These are phyloP conservation scores for Drosophila atripex DNA, from an alignment of 2,888 invertebrate species.

Conservation along the genomic window DNA sequence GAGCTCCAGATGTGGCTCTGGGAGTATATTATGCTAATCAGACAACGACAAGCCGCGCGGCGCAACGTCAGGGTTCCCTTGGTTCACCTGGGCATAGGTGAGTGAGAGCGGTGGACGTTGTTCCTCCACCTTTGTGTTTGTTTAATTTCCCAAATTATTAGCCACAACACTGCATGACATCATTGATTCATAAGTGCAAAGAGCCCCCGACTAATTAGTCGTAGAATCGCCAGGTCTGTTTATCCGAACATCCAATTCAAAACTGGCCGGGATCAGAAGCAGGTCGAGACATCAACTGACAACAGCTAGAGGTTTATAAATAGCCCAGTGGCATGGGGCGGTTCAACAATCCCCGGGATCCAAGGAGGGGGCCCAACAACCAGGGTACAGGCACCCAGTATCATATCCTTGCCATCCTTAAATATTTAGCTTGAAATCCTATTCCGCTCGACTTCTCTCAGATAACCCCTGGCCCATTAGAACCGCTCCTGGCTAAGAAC, in stretches of 20 bases:
- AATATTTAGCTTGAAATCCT: too few species aligned
- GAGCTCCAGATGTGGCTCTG: slow-evolving; percentile 76
- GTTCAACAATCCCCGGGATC: slow-evolving; percentile 19
- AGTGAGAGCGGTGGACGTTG: slow-evolving; percentile 40
- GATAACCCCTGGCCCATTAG: slow-evolving; percentile 13
- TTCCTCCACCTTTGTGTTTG: slow-evolving; percentile 1
- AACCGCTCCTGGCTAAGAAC: slow-evolving; percentile 29
- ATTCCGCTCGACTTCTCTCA: neutral
- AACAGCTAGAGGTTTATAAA: slow-evolving; percentile 78
- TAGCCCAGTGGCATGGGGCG: slow-evolving; percentile 48
- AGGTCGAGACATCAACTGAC: slow-evolving; percentile 64
- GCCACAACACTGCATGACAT: slow-evolving; percentile 26
- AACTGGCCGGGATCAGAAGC: slow-evolving; percentile 47
- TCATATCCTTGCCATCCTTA: neutral
- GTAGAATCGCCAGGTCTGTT: slow-evolving; percentile 15
- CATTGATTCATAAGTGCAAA: slow-evolving; percentile 21
- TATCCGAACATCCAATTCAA: slow-evolving; percentile 37
- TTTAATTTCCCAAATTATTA: neutral
- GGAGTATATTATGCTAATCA: slow-evolving; percentile 75
- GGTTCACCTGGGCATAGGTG: slow-evolving; percentile 77
- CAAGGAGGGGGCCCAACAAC: slow-evolving; percentile 13
- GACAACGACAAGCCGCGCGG: slow-evolving; percentile 63
- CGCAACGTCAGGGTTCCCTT: slow-evolving; percentile 67
- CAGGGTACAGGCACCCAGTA: neutral
- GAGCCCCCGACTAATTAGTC: neutral